Percentiles rank a stretch among this genome's conserved stretches.
Conservation (phyloP, 2,888 invertebrate species). For the Epistrophe eligans region DNA sequence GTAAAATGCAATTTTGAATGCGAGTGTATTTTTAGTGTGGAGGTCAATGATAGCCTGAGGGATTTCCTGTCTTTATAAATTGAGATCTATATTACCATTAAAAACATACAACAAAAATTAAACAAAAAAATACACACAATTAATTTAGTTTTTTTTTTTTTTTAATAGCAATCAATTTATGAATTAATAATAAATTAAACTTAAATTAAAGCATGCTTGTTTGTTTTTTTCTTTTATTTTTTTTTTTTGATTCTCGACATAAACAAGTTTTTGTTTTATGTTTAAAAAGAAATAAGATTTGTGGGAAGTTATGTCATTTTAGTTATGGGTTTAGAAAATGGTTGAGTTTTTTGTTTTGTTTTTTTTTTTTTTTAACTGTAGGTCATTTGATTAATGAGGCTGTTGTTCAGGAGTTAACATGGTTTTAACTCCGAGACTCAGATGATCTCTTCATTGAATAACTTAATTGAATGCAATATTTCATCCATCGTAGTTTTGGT, state of each 20-base stretch:
- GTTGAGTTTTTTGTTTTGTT: no score
- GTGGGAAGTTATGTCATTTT: background rate
- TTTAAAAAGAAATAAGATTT: background rate
- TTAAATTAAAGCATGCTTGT: background rate
- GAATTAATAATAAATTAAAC: slow-evolving; percentile 13
- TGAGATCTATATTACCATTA: slow-evolving; percentile 9
- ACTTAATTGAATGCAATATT: no score
- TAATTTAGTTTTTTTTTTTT: background rate
- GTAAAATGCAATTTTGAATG: slow-evolving; percentile 26
- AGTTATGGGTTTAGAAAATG: background rate
- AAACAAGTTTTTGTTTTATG: background rate
- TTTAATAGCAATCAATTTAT: slow-evolving; percentile 6
- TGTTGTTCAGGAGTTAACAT: no score
- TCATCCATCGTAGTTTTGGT: no score
- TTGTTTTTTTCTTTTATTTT: background rate
- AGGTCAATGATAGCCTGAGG: slow-evolving; percentile 25
- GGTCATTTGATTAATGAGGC: background rate
- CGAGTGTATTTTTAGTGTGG: slow-evolving; percentile 17
- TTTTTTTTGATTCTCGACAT: background rate
- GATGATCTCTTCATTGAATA: no score
- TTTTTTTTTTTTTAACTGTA: background rate
- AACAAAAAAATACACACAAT: background rate
- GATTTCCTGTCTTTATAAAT: slow-evolving; percentile 27
- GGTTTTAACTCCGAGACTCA: no score
- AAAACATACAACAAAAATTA: background rate